Evolutionary conservation across 2,888 invertebrate genomes (phyloP).

Genomic region (Campaea margaritaria): DNA sequence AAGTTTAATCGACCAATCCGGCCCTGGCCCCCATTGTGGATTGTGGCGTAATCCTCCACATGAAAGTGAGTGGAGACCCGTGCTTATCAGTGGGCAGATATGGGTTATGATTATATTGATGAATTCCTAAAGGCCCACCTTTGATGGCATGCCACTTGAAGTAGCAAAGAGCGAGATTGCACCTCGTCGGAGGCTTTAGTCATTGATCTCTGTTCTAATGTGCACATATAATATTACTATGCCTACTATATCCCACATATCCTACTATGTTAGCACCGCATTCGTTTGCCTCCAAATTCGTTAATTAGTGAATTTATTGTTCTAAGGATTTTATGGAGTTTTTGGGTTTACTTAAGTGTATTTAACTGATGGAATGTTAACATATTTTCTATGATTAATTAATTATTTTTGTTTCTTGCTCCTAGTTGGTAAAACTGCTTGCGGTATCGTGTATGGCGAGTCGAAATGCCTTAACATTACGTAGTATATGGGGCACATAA

Average conservation of each 20-base stretch:
- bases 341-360: constrained; percentile 68
- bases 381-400: constrained; percentile 53
- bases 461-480: constrained; percentile 61
- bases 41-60: too few relatives aligned
- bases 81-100: too few relatives aligned
- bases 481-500: constrained; percentile 64
- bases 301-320: constrained; percentile 54
- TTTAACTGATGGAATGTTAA: constrained; percentile 76
- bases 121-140: constrained; percentile 16
- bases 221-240: constrained; percentile 51
- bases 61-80: too few relatives aligned
- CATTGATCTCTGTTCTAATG: constrained; percentile 63
- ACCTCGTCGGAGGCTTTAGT: constrained; percentile 54
- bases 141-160: constrained; percentile 16
- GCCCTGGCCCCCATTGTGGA: too few relatives aligned
- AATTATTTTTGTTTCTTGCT: constrained; percentile 44
- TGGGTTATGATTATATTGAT: not conserved
- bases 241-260: constrained; percentile 35
- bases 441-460: constrained; percentile 48
- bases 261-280: constrained; percentile 47
- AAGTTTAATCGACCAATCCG: too few relatives aligned
- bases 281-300: constrained; percentile 45
- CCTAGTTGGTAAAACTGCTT: constrained; percentile 53
- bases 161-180: constrained; percentile 45
- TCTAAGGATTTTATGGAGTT: constrained; percentile 67